Evolutionary conservation across 2,113 vertebrate species (phyloP).

Genomic region (Psephotus haematonotus): DNA sequence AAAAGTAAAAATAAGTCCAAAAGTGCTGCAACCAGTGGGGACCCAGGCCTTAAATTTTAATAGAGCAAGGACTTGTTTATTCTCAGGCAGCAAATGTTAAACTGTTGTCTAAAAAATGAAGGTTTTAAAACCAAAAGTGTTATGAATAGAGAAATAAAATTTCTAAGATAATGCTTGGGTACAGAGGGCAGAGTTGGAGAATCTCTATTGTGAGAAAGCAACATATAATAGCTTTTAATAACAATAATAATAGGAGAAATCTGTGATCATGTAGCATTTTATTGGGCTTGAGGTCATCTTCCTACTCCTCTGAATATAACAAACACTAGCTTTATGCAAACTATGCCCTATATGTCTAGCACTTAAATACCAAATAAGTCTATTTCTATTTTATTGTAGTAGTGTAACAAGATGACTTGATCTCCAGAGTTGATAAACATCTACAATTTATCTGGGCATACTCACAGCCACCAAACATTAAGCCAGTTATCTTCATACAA

Average conservation of each 20-base stretch:
- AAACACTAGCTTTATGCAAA: constrained; percentile 49
- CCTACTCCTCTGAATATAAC: constrained; percentile 26
- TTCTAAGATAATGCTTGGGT: neutral
- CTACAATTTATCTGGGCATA: neutral
- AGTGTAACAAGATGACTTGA: neutral
- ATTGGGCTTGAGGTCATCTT: constrained; percentile 37
- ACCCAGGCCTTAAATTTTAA: constrained; percentile 27
- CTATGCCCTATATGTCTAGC: constrained; percentile 12
- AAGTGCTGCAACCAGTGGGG: constrained; percentile 20
- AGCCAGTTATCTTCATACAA: neutral
- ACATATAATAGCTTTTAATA: constrained; percentile 9
- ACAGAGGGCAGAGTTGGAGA: neutral
- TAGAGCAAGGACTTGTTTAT: constrained; percentile 9
- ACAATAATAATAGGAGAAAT: constrained; percentile 10
- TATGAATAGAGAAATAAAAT: neutral
- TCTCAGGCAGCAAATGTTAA: constrained; percentile 26
- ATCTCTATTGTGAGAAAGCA: neutral
- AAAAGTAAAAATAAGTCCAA: neutral
- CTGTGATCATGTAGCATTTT: constrained; percentile 42
- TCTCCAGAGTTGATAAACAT: constrained; percentile 1
- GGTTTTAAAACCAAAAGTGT: neutral
- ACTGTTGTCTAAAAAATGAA: neutral
- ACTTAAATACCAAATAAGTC: constrained; percentile 43
- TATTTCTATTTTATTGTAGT: constrained; percentile 8
- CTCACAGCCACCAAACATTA: neutral